Percentiles rank a stretch among this genome's conserved stretches.
Conservation (phyloP, 2,888 invertebrate species). For the Ecdyonurus torrentis region DNA sequence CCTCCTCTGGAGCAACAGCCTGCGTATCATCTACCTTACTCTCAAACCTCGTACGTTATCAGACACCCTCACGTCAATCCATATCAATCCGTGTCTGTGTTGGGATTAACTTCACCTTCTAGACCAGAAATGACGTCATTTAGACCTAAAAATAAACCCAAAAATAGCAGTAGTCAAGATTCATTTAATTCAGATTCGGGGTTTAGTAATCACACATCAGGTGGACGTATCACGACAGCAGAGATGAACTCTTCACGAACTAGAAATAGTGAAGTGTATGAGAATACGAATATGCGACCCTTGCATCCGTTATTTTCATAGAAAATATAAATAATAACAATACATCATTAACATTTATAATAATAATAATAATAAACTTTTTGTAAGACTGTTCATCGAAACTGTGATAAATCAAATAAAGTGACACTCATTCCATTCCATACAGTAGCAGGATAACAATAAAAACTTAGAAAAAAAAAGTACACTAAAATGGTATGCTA, state of each 20-base stretch:
- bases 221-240: slow-evolving; percentile 38
- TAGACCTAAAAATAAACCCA: slow-evolving; percentile 17
- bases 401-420: too few species aligned
- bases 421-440: too few species aligned
- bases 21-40: slow-evolving; percentile 14
- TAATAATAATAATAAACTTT: too few species aligned
- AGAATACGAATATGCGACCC: neutral
- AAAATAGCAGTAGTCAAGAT: slow-evolving; percentile 40
- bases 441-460: too few species aligned
- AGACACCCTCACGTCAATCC: slow-evolving; percentile 17
- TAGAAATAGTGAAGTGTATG: neutral
- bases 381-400: too few species aligned
- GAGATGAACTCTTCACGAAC: neutral
- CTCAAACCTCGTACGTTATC: slow-evolving; percentile 9
- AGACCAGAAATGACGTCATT: neutral
- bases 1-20: too few species aligned
- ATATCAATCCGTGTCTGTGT: slow-evolving; percentile 19
- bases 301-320: neutral
- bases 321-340: too few species aligned
- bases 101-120: neutral
- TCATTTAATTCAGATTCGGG: slow-evolving; percentile 74
- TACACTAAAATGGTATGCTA: too few species aligned
- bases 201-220: slow-evolving; percentile 65
- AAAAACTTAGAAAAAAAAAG: too few species aligned
- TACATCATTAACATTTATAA: too few species aligned